A percentile compares a stretch with the other conserved stretches of the same genome.
Evolutionary conservation across 92 coral and sea anemone species (phyloP).

Genomic region (Porites rus): DNA sequence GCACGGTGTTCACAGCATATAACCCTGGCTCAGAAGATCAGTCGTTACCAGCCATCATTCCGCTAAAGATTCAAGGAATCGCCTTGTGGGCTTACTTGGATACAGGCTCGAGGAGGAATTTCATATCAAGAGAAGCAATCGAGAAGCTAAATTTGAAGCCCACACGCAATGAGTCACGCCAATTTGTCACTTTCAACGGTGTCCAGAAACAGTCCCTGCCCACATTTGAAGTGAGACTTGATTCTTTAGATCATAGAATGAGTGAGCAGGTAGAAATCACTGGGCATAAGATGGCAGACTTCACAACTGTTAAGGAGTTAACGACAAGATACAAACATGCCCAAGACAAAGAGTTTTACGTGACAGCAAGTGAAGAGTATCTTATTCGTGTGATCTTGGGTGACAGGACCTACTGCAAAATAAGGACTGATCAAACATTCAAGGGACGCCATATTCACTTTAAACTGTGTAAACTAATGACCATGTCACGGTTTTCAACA

Average conservation of each 20-base stretch:
- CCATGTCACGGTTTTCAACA: neutral
- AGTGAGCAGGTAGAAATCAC: conserved; percentile 61
- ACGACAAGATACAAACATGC: conserved; percentile 55
- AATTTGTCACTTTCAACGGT: conserved; percentile 69
- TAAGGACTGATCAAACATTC: conserved; percentile 55
- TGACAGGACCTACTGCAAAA: conserved; percentile 25
- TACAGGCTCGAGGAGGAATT: conserved; percentile 24
- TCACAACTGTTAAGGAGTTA: conserved; percentile 40
- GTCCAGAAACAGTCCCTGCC: conserved; percentile 61
- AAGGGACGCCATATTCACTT: conserved; percentile 29
- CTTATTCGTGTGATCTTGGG: conserved; percentile 44
- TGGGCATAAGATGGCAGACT: conserved; percentile 60
- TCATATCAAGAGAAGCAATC: conserved; percentile 38
- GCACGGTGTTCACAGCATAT: conserved; percentile 15
- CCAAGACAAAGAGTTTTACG: conserved; percentile 50
- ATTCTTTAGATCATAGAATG: conserved; percentile 37
- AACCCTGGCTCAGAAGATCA: conserved; percentile 19
- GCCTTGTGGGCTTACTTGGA: conserved; percentile 66
- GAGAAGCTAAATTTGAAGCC: conserved; percentile 46
- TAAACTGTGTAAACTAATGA: no score
- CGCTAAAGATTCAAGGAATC: conserved; percentile 43
- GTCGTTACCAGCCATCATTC: conserved; percentile 63
- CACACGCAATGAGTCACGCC: conserved; percentile 42
- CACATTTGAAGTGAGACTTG: conserved; percentile 42
- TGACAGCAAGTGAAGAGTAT: conserved; percentile 35